Conservation (phyloP, 2,797 vertebrate species). For the Neosilurus hyrtlii region DNA sequence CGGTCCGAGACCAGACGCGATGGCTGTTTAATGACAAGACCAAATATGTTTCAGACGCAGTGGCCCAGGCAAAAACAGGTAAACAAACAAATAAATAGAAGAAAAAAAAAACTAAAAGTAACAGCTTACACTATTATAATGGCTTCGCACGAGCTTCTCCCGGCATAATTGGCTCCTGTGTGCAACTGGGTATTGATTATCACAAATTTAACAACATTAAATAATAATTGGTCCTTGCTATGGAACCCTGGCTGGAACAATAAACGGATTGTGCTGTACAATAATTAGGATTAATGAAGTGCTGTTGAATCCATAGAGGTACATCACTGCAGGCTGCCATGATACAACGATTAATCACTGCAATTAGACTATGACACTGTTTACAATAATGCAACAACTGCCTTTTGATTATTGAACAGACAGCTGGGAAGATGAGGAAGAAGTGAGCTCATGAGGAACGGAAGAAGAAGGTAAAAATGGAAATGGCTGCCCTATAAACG, state of each 20-base stretch:
- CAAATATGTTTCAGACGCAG: conserved; percentile 33
- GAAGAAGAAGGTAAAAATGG: conserved; percentile 12
- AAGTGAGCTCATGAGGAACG: background rate
- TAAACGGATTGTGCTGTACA: conserved; percentile 41
- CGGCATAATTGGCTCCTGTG: conserved; percentile 27
- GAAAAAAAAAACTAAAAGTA: background rate
- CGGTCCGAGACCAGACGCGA: conserved; percentile 35
- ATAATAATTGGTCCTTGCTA: conserved; percentile 67
- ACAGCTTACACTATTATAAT: conserved; percentile 8
- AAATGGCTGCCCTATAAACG: conserved; percentile 25
- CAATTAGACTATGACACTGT: conserved; percentile 68
- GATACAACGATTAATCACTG: conserved; percentile 71
- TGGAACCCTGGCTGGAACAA: conserved; percentile 47
- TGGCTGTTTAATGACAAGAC: conserved; percentile 34
- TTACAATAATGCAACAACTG: conserved; percentile 55
- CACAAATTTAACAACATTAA: conserved; percentile 69
- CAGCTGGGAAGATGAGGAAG: conserved; percentile 32
- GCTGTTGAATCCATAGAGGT: conserved; percentile 66
- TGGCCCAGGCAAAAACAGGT: conserved; percentile 21
- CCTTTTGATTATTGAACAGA: conserved; percentile 24
- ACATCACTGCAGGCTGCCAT: conserved; percentile 49
- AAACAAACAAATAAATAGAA: conserved; percentile 26
- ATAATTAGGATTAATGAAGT: conserved; percentile 76
- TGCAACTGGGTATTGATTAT: conserved; percentile 53
- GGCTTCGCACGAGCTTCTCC: conserved; percentile 6